Conservation (phyloP, 1,140 invertebrate genomes). For the Daktulosphaira vitifoliae region DNA sequence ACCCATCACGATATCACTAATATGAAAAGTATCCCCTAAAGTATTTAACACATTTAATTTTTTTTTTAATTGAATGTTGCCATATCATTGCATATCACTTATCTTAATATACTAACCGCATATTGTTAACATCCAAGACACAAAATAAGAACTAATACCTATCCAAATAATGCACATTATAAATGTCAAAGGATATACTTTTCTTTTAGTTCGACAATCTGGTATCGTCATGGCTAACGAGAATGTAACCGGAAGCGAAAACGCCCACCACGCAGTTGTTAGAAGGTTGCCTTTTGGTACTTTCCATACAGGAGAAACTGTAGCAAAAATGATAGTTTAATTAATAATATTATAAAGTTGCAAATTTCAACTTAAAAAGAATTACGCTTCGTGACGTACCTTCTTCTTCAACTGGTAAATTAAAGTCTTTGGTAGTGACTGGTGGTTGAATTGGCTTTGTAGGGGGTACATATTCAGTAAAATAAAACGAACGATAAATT, state of each 20-base stretch:
- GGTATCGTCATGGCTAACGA: conserved; percentile 62
- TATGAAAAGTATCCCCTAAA: conserved; percentile 60
- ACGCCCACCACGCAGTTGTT: conserved; percentile 48
- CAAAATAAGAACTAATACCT: conserved; percentile 53
- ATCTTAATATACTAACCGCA: conserved; percentile 49
- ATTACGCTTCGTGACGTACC: not conserved
- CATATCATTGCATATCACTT: too few relatives aligned
- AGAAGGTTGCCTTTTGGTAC: conserved; percentile 29
- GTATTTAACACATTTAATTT: too few relatives aligned
- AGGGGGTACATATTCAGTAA: conserved; percentile 27
- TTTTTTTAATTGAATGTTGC: too few relatives aligned
- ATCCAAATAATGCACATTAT: conserved; percentile 61
- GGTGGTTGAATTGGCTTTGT: not conserved
- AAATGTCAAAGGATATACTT: conserved; percentile 54
- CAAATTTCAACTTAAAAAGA: too few relatives aligned
- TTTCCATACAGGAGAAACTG: conserved; percentile 33
- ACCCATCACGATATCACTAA: conserved; percentile 81
- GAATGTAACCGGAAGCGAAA: conserved; percentile 62
- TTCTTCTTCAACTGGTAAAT: not conserved
- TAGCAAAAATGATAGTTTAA: not conserved
- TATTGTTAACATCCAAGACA: conserved; percentile 63
- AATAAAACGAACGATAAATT: conserved; percentile 33
- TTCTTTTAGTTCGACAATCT: conserved; percentile 53
- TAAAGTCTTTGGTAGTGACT: not conserved
- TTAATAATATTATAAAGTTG: not conserved